phyloP scores from a whole-genome alignment of 2,113 vertebrate species.

The Rafetus swinhoei region DNA sequence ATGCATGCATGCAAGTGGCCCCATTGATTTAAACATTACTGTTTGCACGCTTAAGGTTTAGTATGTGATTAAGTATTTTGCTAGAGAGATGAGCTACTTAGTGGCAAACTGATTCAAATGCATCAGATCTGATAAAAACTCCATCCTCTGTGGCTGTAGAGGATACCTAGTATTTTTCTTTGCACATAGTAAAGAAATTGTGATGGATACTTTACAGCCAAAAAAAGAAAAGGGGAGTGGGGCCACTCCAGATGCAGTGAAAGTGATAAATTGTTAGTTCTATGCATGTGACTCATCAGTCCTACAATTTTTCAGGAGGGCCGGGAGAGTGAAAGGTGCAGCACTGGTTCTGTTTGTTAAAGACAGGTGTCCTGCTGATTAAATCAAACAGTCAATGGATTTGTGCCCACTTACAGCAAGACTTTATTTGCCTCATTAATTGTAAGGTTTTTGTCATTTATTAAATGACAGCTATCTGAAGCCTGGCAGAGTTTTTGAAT shows the following conservation, averaged over 20 bases:
- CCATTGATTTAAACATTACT: background rate
- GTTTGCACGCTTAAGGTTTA: background rate
- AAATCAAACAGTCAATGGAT: background rate
- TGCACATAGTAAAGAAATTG: background rate
- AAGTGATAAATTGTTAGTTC: background rate
- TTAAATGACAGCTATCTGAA: background rate
- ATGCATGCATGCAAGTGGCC: background rate
- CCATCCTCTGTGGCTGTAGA: slow-evolving; percentile 28
- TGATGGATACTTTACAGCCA: background rate
- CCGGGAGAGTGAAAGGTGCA: background rate
- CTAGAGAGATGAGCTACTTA: background rate
- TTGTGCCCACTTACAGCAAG: background rate
- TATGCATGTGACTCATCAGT: background rate
- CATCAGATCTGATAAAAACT: background rate
- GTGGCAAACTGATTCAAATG: background rate
- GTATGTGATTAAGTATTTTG: background rate
- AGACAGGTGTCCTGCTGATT: background rate
- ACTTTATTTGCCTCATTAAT: background rate
- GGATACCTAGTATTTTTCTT: background rate
- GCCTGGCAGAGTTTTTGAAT: slow-evolving; percentile 16
- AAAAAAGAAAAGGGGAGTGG: background rate
- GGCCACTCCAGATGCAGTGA: background rate
- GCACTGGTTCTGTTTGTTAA: background rate
- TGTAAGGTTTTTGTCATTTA: background rate
- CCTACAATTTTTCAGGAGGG: background rate